These are phyloP conservation scores for Mormyrus proboscirostris DNA, from an alignment of 2,797 vertebrate species.

Conservation along the genomic window DNA sequence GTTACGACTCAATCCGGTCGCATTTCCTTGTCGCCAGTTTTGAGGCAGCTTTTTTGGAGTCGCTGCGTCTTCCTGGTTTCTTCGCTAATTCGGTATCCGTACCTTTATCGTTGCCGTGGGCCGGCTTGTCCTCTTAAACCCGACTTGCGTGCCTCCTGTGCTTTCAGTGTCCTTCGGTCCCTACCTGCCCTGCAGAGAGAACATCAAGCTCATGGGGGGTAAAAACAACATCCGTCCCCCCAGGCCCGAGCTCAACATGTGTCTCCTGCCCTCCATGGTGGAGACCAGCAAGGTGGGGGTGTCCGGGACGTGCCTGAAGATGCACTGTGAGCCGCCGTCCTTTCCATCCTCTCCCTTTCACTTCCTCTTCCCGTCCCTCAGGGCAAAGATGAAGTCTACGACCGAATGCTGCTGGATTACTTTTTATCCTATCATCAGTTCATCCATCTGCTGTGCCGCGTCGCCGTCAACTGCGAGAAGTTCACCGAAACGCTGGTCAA, in stretches of 20 bases:
- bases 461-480: constrained; percentile 98
- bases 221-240: constrained; percentile 97
- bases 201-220: constrained; percentile 96
- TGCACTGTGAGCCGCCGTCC: not conserved
- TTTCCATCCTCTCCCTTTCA: not conserved
- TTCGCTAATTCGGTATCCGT: not conserved
- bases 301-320: not conserved
- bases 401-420: constrained; percentile 95
- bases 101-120: not conserved
- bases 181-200: constrained; percentile 97
- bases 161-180: constrained; percentile 91
- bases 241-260: constrained; percentile 96
- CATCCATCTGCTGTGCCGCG: constrained; percentile 93
- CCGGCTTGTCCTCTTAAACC: not conserved
- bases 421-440: constrained; percentile 98
- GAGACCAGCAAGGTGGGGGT: constrained; percentile 86
- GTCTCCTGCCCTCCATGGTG: constrained; percentile 97
- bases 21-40: constrained; percentile 21
- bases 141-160: not conserved
- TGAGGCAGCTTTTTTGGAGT: not conserved
- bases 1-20: not conserved
- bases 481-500: constrained; percentile 97
- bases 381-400: constrained; percentile 97
- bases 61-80: not conserved
- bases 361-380: constrained; percentile 46